These are phyloP conservation scores for Enteromius mattozi DNA, from an alignment of 2,797 vertebrate genomes.

Conservation along the genomic window DNA sequence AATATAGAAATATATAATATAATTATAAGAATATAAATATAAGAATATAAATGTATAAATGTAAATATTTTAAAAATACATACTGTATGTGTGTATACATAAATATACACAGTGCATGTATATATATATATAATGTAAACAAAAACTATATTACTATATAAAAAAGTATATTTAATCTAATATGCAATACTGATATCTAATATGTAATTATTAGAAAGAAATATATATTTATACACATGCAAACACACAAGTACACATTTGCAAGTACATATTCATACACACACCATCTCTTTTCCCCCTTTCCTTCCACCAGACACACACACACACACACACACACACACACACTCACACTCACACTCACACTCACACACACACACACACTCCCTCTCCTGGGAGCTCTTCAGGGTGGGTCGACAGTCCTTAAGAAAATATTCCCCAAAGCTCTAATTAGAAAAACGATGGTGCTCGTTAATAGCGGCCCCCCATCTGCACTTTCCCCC, in stretches of 20 bases:
- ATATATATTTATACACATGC: background rate
- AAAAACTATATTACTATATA: background rate
- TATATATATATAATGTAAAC: too few relatives aligned
- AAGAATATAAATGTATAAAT: too few relatives aligned
- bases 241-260: background rate
- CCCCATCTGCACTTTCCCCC: conserved; percentile 9
- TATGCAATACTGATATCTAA: background rate
- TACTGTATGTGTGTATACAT: too few relatives aligned
- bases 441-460: conserved; percentile 85
- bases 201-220: background rate
- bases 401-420: conserved; percentile 75
- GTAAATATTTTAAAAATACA: too few relatives aligned
- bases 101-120: too few relatives aligned
- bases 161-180: background rate
- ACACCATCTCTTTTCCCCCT: conserved; percentile 33
- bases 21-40: too few relatives aligned
- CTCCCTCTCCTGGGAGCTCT: conserved; percentile 67
- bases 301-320: conserved; percentile 48
- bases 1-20: too few relatives aligned
- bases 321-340: conserved; percentile 49
- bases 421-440: conserved; percentile 83
- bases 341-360: too few relatives aligned
- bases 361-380: conserved; percentile 30
- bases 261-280: conserved; percentile 26
- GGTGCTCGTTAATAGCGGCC: conserved; percentile 76